phyloP scores from a whole-genome alignment of 2,888 invertebrate genomes.

The Drosophila algonquin region DNA sequence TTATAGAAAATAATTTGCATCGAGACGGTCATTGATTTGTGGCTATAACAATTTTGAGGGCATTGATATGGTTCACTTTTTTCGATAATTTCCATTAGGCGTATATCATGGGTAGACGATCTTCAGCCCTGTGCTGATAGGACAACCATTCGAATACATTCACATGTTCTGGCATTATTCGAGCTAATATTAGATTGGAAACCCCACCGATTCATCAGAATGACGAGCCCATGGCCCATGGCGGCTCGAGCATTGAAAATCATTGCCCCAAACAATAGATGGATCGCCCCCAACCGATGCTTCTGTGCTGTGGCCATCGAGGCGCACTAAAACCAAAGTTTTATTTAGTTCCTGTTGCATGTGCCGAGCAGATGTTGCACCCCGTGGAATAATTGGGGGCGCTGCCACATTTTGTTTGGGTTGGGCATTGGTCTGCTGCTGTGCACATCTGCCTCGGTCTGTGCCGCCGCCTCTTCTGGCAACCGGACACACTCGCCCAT shows the following conservation, averaged over 20 bases:
- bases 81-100: not conserved
- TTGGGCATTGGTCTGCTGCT: constrained; percentile 45
- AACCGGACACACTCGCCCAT: constrained; percentile 4
- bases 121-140: not conserved
- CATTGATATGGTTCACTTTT: too few relatives aligned
- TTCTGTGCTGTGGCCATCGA: constrained; percentile 50
- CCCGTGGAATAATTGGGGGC: constrained; percentile 21
- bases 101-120: not conserved
- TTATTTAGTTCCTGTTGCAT: constrained; percentile 58
- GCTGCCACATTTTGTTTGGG: constrained; percentile 44
- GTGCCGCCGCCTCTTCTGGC: constrained; percentile 15
- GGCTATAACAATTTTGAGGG: too few relatives aligned
- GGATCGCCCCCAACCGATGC: constrained; percentile 12
- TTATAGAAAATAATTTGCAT: too few relatives aligned
- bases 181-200: not conserved
- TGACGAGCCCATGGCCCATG: constrained; percentile 28
- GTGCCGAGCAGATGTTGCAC: constrained; percentile 62
- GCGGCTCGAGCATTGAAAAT: constrained; percentile 40
- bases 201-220: constrained; percentile 18
- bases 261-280: constrained; percentile 61
- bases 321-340: constrained; percentile 66
- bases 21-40: too few relatives aligned
- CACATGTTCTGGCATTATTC: not conserved
- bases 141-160: not conserved
- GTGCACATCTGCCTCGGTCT: constrained; percentile 13